Conservation (phyloP, 2,797 vertebrate species). For the Sebastes oblongus region DNA sequence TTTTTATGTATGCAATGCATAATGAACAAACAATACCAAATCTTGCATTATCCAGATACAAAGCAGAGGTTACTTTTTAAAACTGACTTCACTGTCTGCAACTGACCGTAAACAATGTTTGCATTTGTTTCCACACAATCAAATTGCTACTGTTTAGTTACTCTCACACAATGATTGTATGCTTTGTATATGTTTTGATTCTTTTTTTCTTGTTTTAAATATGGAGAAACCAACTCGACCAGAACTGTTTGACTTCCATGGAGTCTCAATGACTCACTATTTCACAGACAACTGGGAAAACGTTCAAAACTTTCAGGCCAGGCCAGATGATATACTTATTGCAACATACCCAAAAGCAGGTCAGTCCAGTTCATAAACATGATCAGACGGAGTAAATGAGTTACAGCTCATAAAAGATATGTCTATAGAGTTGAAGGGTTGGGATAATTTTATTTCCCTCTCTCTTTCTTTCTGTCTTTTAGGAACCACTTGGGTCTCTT, state of each 20-base stretch:
- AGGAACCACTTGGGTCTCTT: slow-evolving; percentile 79
- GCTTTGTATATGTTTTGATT: not conserved
- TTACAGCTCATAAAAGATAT: not conserved
- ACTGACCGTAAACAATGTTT: too few relatives aligned
- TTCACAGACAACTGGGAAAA: slow-evolving; percentile 77
- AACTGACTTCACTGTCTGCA: not conserved
- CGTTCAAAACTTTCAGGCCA: slow-evolving; percentile 73
- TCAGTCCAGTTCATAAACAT: slow-evolving; percentile 17
- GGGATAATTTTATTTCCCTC: not conserved
- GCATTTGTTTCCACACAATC: too few relatives aligned
- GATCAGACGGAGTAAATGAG: too few relatives aligned
- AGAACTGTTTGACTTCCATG: slow-evolving; percentile 56
- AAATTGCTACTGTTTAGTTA: too few relatives aligned
- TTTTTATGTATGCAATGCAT: not conserved
- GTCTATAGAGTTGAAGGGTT: not conserved
- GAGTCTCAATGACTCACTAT: slow-evolving; percentile 62
- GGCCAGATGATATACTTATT: slow-evolving; percentile 77
- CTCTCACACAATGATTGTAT: too few relatives aligned
- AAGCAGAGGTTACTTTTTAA: not conserved
- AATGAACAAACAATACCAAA: not conserved
- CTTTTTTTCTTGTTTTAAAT: not conserved
- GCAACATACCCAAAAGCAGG: slow-evolving; percentile 80
- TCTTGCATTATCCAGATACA: not conserved
- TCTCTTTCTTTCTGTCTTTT: not conserved
- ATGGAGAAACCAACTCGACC: not conserved